These are phyloP conservation scores for Hylaeus volcanicus DNA, from an alignment of 1,140 invertebrate genomes.

Conservation along the genomic window DNA sequence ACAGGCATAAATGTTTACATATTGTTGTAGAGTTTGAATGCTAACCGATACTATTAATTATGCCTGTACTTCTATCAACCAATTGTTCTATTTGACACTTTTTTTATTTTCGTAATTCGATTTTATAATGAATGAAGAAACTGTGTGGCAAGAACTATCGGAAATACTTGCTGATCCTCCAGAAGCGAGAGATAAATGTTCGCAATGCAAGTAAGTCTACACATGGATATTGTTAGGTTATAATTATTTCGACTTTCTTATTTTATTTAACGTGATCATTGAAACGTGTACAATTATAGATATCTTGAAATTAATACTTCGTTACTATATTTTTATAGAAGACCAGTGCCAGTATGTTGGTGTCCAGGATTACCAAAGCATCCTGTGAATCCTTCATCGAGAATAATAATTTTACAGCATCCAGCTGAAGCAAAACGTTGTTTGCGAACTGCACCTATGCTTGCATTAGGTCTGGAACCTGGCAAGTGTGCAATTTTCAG, in stretches of 20 bases:
- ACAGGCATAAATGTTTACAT: too few species aligned
- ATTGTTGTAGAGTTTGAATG: not conserved
- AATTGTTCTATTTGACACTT: not conserved
- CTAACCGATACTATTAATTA: not conserved
- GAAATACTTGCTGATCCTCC: constrained; percentile 88
- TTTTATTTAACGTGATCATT: not conserved
- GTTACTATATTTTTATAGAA: constrained; percentile 81
- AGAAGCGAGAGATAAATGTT: constrained; percentile 85
- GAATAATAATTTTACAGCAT: constrained; percentile 93
- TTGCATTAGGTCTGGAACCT: constrained; percentile 86
- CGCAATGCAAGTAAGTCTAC: constrained; percentile 85
- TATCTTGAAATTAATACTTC: not conserved
- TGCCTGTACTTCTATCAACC: not conserved
- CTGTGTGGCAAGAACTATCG: constrained; percentile 85
- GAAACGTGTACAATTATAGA: not conserved
- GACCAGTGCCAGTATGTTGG: constrained; percentile 94
- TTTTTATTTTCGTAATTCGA: constrained; percentile 5
- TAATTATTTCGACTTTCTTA: not conserved
- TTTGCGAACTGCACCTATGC: constrained; percentile 93
- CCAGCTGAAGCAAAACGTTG: constrained; percentile 95
- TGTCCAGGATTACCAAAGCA: constrained; percentile 89
- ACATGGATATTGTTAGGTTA: constrained; percentile 41
- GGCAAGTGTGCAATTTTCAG: constrained; percentile 86
- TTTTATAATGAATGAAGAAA: constrained; percentile 77
- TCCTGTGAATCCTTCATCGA: constrained; percentile 85